Conservation (phyloP, 2,888 invertebrate genomes). For the Tenthredo livida region DNA sequence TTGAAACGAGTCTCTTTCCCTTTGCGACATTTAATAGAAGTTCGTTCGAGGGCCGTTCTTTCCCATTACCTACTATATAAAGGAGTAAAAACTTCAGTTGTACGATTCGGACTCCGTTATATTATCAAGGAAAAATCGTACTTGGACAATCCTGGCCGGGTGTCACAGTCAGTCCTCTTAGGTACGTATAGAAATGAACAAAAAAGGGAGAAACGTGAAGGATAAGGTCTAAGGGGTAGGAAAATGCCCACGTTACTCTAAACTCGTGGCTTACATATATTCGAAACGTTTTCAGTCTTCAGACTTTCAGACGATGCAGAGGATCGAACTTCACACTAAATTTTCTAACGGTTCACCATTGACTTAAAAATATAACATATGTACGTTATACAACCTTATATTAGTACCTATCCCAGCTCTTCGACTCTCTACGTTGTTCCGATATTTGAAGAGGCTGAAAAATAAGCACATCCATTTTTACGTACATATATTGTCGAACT, state of each 20-base stretch:
- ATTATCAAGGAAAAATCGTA: background rate
- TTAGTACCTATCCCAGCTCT: background rate
- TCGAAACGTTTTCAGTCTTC: conserved; percentile 6
- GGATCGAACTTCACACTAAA: background rate
- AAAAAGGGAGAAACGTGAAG: background rate
- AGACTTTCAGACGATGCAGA: background rate
- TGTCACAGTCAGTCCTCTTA: background rate
- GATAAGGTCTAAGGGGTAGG: background rate
- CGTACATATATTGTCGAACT: background rate
- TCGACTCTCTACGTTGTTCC: background rate
- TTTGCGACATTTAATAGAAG: background rate
- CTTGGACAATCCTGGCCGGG: background rate
- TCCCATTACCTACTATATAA: background rate
- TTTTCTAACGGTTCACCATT: background rate
- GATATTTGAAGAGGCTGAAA: background rate
- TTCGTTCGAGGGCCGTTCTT: background rate
- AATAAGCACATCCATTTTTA: background rate
- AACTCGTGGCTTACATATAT: background rate
- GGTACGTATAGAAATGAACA: background rate
- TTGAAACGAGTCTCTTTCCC: background rate
- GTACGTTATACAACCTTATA: background rate
- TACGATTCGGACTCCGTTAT: background rate
- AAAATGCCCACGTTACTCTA: background rate
- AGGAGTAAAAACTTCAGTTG: conserved; percentile 3
- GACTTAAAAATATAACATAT: background rate